These are phyloP conservation scores for Condylura cristata DNA, from an alignment of 2,113 vertebrate species.

Conservation along the genomic window DNA sequence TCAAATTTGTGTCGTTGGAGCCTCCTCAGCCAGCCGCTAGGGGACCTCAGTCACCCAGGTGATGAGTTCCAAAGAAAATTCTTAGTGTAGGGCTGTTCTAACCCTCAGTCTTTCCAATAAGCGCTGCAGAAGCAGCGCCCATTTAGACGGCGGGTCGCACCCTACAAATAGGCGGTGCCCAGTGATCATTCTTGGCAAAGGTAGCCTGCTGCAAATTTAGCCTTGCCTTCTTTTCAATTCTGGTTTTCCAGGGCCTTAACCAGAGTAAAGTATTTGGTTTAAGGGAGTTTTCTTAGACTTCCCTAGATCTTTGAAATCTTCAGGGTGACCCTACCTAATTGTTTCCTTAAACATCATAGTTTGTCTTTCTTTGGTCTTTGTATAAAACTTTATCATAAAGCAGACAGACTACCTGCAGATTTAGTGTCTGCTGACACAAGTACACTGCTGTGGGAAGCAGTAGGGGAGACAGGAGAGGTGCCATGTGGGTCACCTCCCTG, in stretches of 20 bases:
- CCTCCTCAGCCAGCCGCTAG: constrained; percentile 14
- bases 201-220: constrained; percentile 45
- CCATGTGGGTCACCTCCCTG: no score
- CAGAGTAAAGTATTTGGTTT: not conserved
- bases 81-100: not conserved
- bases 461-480: no score
- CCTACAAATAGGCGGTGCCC: not conserved
- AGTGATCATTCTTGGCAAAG: constrained; percentile 42
- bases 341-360: not conserved
- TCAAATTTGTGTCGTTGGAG: not conserved
- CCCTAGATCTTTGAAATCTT: constrained; percentile 17
- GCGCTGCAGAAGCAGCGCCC: not conserved
- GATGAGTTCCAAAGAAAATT: not conserved
- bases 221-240: constrained; percentile 38
- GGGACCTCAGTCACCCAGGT: constrained; percentile 48
- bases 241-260: not conserved
- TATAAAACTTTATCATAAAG: not conserved
- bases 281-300: constrained; percentile 29
- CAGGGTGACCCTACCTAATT: not conserved
- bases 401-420: not conserved
- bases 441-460: no score
- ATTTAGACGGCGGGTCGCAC: not conserved
- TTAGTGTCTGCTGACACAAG: not conserved
- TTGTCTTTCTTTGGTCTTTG: not conserved
- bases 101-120: not conserved